Evolutionary conservation across 2,113 vertebrate species (phyloP), one percentile per base, ranked within the genome.

Genomic region (Orthonyx spaldingii): DNA sequence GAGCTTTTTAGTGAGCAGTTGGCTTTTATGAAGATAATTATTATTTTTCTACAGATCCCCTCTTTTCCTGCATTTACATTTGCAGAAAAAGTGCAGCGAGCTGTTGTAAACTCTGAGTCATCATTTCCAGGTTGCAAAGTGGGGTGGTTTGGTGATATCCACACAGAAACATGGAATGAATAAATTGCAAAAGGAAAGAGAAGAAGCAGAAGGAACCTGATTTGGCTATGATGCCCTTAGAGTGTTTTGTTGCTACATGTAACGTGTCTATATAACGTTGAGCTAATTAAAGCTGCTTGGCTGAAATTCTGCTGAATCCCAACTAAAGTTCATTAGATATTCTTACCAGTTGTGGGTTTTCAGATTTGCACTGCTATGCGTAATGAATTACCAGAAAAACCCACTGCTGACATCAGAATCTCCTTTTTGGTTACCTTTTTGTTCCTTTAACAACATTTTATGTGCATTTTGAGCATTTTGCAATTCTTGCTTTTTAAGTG

Each of bases 191-290:
- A 71, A 27, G 6, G 19, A 22, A n/a, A 39, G 3, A 1, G 24
- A 13, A 35, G 52, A 56, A 4, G 3, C 28, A 84, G 39, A 55
- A 33, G 14, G 4, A 37, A 46, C 61, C 41, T 42, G 10, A 28
- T 79, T 24, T 57, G 4, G 1, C 35, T 46, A 12, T 0, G 0
- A 39, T 37, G 41, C 20, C 21, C 20, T 87, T n/a, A 19, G 6
- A 42, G 13, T 1, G 1, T 77, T 59, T 71, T 86, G 6, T 61
- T n/a, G 19, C 19, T 84, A n/a, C n/a, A n/a, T n/a, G n/a, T n/a
- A n/a, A n/a, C n/a, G n/a, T n/a, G n/a, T n/a, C n/a, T n/a, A n/a
- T n/a, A n/a, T n/a, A n/a, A n/a, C n/a, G n/a, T n/a, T n/a, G n/a
- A n/a, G n/a, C n/a, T n/a, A n/a, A 69, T 50, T 49, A 68, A 91